Conservation (phyloP, 2,797 vertebrate genomes). For the Peromyscus eremicus region DNA sequence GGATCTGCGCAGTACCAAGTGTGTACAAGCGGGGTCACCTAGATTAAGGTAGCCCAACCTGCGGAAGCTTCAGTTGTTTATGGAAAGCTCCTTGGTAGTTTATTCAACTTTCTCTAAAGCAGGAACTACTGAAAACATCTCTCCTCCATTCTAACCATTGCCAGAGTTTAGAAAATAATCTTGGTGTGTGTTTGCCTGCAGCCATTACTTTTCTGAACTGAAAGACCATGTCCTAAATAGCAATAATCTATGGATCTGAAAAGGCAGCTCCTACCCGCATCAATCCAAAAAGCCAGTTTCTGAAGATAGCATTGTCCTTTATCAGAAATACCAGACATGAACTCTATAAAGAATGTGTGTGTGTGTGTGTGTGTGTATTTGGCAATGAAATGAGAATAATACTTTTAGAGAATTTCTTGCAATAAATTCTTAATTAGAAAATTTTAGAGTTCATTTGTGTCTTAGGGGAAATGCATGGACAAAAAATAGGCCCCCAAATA, state of each 20-base stretch:
- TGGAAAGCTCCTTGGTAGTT: not conserved
- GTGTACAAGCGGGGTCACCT: not conserved
- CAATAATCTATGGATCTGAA: not conserved
- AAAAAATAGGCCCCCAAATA: conserved; percentile 52
- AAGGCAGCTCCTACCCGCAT: not conserved
- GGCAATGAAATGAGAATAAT: conserved; percentile 41
- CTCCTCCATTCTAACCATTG: not conserved
- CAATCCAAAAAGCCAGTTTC: not conserved
- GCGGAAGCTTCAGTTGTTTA: not conserved
- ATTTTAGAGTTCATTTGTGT: conserved; percentile 60
- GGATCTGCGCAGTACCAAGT: not conserved
- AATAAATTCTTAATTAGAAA: conserved; percentile 73
- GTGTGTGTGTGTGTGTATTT: not conserved
- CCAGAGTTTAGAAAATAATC: conserved; percentile 6
- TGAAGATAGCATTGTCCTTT: conserved; percentile 43
- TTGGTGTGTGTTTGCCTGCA: not conserved
- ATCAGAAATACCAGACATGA: conserved; percentile 55
- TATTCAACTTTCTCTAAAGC: not conserved
- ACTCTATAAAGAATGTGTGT: conserved; percentile 34
- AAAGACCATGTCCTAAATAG: not conserved
- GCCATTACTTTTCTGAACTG: not conserved
- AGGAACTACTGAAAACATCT: not conserved
- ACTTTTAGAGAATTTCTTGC: conserved; percentile 57
- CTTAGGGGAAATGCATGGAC: conserved; percentile 7
- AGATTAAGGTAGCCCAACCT: not conserved